Evolutionary conservation across 2,113 vertebrate species (phyloP).

Genomic region (Coturnix japonica): DNA sequence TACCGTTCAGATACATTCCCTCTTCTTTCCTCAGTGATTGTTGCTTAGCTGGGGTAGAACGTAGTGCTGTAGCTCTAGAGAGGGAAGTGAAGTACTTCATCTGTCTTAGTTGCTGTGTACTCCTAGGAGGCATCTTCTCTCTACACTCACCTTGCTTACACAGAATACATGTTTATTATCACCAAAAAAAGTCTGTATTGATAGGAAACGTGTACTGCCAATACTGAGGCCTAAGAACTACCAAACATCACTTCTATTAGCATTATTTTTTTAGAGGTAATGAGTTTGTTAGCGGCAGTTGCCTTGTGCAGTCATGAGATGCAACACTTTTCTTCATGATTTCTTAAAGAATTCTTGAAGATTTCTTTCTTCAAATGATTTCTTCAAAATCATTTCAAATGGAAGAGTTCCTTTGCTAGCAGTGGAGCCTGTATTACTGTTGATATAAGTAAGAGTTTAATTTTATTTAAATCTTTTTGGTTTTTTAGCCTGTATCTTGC

Average conservation of each 20-base stretch:
- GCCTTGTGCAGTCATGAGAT: background rate
- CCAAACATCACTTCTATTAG: background rate
- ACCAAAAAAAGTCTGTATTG: background rate
- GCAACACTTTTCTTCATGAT: too few relatives aligned
- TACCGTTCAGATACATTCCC: background rate
- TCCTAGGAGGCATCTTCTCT: background rate
- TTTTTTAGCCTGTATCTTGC: background rate
- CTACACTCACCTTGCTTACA: background rate
- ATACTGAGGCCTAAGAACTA: background rate
- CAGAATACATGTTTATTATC: background rate
- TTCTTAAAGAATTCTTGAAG: too few relatives aligned
- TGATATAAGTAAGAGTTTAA: background rate
- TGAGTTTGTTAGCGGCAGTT: background rate
- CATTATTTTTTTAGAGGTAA: background rate
- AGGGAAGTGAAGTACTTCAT: background rate
- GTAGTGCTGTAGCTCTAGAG: background rate
- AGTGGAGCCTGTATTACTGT: background rate
- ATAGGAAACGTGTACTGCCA: background rate
- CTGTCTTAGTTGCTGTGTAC: background rate
- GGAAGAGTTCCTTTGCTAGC: background rate
- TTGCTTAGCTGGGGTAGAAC: background rate
- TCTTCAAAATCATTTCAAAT: background rate
- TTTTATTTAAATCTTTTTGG: background rate
- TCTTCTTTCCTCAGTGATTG: background rate
- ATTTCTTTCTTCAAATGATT: too few relatives aligned